A percentile compares a stretch with the other conserved stretches of the same genome.
Conservation (phyloP, 2,797 vertebrate species). For the Peromyscus melanophrys region DNA sequence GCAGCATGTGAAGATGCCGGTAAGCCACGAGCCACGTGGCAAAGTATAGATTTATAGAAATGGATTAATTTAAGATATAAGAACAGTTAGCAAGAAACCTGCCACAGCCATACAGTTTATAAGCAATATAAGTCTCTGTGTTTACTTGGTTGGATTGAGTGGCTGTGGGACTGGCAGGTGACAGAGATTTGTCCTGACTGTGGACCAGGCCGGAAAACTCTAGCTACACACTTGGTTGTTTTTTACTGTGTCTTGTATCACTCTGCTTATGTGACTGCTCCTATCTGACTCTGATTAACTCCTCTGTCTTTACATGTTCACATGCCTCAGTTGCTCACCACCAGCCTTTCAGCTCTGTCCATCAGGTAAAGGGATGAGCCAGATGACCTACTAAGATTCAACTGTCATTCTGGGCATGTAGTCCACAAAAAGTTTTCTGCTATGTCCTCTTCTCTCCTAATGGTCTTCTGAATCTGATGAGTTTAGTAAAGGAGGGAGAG, state of each 20-base stretch:
- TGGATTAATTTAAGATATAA: no score
- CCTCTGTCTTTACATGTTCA: not conserved
- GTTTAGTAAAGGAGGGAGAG: not conserved
- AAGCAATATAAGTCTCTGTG: no score
- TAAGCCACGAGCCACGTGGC: no score
- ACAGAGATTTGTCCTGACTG: no score
- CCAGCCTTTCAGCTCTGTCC: not conserved
- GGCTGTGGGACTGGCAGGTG: no score
- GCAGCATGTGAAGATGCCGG: no score
- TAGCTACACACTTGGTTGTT: not conserved
- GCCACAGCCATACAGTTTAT: no score
- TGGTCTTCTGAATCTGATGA: not conserved
- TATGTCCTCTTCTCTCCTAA: not conserved
- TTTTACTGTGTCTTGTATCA: not conserved
- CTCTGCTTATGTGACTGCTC: no score
- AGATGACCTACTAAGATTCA: not conserved
- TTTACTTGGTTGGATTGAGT: no score
- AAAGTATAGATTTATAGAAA: no score
- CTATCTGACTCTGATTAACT: not conserved
- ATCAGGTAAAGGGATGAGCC: not conserved
- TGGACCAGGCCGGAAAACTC: no score
- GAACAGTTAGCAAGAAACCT: no score
- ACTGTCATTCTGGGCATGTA: not conserved
- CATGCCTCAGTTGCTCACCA: not conserved
- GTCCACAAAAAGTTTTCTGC: not conserved